These are phyloP conservation scores for Microhierax caerulescens DNA, from an alignment of 2,797 vertebrate species.

Conservation along the genomic window DNA sequence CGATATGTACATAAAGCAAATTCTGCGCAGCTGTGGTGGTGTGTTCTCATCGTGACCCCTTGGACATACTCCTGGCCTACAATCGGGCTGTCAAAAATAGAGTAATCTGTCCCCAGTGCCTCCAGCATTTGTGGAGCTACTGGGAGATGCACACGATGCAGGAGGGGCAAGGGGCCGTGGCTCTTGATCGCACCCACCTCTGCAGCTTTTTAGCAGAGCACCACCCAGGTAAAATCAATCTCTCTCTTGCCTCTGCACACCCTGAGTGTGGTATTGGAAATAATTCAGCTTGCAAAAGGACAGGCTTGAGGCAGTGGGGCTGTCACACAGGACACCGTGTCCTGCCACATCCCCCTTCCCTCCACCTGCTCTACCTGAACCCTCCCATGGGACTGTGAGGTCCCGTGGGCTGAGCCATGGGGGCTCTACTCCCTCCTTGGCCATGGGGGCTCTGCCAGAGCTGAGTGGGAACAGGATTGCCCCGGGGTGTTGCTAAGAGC, in stretches of 20 bases:
- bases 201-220: neutral
- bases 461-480: neutral
- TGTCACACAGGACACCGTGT: neutral
- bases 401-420: neutral
- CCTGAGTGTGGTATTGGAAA: neutral
- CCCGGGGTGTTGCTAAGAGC: neutral
- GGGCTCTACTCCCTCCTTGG: neutral
- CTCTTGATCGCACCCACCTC: neutral
- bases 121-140: neutral
- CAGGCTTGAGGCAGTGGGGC: neutral
- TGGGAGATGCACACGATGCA: neutral
- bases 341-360: neutral
- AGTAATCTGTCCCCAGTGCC: neutral
- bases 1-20: neutral
- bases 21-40: neutral
- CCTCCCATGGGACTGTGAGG: neutral
- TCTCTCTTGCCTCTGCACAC: neutral
- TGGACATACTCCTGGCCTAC: neutral
- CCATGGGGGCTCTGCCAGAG: neutral
- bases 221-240: neutral
- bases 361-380: neutral
- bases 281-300: neutral
- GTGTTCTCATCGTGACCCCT: neutral
- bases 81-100: neutral
- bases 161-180: neutral